Conservation (phyloP, 2,797 vertebrate species). For the Danio jaintianensis region DNA sequence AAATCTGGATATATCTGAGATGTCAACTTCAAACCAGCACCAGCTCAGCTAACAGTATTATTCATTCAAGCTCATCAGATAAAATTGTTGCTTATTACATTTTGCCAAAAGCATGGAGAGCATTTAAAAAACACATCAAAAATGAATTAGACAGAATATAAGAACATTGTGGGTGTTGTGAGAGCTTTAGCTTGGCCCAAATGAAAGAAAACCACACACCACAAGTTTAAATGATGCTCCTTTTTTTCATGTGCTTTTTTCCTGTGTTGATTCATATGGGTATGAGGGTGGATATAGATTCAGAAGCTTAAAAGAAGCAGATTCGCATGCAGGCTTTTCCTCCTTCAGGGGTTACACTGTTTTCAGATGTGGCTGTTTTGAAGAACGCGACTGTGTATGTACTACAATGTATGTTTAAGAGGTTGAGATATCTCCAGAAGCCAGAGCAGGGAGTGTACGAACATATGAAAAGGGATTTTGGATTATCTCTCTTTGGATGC, state of each 20-base stretch:
- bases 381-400: conserved; percentile 43
- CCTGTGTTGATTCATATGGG: conserved; percentile 36
- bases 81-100: conserved; percentile 40
- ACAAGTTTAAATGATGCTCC: conserved; percentile 47
- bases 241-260: conserved; percentile 33
- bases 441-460: conserved; percentile 41
- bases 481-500: conserved; percentile 51
- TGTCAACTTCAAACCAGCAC: conserved; percentile 5
- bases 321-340: conserved; percentile 33
- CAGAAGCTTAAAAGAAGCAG: conserved; percentile 45
- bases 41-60: conserved; percentile 8
- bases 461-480: conserved; percentile 72
- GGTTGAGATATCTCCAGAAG: conserved; percentile 56
- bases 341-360: conserved; percentile 29
- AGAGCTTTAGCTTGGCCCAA: conserved; percentile 52
- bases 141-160: conserved; percentile 40
- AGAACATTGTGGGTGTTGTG: conserved; percentile 50
- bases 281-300: conserved; percentile 52
- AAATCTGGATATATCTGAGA: neutral
- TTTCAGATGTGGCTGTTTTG: conserved; percentile 29
- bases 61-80: conserved; percentile 31
- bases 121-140: conserved; percentile 30
- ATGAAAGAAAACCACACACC: conserved; percentile 42
- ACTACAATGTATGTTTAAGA: conserved; percentile 48
- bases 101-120: conserved; percentile 40